Percentiles rank a stretch among this genome's conserved stretches.
Evolutionary conservation across 2,113 vertebrate species (phyloP).

Genomic region (Caloenas nicobarica): DNA sequence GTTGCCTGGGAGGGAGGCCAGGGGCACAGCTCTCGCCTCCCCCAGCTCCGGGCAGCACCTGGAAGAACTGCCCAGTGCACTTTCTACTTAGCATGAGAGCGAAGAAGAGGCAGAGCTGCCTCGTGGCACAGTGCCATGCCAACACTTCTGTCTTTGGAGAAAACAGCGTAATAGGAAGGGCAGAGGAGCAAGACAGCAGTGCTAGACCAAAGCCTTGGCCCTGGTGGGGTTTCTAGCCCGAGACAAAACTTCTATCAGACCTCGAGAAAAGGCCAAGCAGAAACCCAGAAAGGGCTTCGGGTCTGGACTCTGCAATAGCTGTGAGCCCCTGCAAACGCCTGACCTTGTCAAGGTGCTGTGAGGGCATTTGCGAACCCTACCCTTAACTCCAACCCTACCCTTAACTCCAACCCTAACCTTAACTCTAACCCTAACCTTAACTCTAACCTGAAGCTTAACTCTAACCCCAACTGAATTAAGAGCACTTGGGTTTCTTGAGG

Average conservation of each 20-base stretch:
- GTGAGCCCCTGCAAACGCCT: not conserved
- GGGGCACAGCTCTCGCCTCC: not conserved
- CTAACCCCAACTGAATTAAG: not conserved
- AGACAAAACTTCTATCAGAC: not conserved
- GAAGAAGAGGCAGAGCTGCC: not conserved
- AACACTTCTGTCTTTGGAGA: not conserved
- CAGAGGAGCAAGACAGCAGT: not conserved
- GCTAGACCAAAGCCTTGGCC: not conserved
- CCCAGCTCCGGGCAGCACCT: constrained; percentile 15
- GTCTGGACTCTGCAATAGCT: not conserved
- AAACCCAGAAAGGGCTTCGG: not conserved
- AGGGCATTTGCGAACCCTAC: not conserved
- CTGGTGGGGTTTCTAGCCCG: not conserved
- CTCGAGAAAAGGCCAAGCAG: not conserved
- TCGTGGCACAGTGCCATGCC: not conserved
- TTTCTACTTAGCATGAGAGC: constrained; percentile 10
- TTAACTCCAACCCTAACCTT: not conserved
- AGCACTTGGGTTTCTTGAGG: not conserved
- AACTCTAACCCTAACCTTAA: not conserved
- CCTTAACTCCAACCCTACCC: not conserved
- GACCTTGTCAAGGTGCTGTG: not conserved
- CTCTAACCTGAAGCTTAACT: not conserved
- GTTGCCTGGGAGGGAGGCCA: not conserved
- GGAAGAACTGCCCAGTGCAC: constrained; percentile 49
- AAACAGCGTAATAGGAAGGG: not conserved